These are phyloP conservation scores for Gymnothorax javanicus DNA, from an alignment of 2,797 vertebrate species.

Conservation along the genomic window DNA sequence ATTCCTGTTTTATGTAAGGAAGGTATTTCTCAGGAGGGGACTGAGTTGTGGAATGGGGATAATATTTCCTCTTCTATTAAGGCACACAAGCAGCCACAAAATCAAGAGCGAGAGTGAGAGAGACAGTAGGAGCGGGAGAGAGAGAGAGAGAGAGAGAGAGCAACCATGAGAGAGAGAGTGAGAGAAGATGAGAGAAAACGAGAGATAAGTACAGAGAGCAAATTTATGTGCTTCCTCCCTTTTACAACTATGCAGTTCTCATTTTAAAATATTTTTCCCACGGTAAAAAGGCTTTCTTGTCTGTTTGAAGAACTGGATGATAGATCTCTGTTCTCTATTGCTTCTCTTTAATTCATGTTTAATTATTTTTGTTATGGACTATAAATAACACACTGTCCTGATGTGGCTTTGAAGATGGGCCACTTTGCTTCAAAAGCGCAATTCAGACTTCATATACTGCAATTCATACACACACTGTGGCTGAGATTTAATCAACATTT, in stretches of 20 bases:
- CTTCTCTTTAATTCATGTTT: neutral
- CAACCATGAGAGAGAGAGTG: neutral
- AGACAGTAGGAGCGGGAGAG: neutral
- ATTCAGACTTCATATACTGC: neutral
- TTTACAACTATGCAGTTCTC: neutral
- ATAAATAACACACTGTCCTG: neutral
- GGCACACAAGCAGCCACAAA: neutral
- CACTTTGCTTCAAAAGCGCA: neutral
- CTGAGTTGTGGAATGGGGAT: neutral
- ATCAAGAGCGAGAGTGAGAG: slow-evolving; percentile 6
- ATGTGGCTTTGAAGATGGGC: neutral
- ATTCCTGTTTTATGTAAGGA: neutral
- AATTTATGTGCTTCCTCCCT: neutral
- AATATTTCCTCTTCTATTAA: neutral
- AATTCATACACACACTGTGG: neutral
- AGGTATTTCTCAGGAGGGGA: neutral
- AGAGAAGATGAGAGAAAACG: neutral
- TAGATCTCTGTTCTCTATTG: neutral
- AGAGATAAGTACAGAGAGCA: neutral
- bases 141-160: neutral
- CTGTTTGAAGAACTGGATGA: neutral
- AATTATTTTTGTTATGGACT: neutral
- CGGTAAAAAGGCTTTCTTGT: neutral
- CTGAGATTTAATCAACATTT: neutral
- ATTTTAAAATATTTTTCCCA: neutral